phyloP scores from a whole-genome alignment of 1,140 invertebrate genomes.

The Drosophila kurseongensis region DNA sequence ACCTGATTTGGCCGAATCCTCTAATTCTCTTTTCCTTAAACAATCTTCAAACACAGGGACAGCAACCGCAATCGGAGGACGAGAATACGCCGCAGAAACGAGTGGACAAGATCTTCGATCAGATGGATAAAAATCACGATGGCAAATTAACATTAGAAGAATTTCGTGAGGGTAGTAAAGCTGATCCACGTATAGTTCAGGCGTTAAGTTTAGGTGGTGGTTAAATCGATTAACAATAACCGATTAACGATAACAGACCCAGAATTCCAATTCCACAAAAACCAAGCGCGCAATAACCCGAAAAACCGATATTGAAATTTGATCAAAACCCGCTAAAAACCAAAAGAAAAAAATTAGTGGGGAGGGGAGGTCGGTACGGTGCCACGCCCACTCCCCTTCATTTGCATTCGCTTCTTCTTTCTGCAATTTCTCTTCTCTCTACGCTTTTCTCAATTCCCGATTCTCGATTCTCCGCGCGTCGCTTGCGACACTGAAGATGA shows the following conservation, averaged over 20 bases:
- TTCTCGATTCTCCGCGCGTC: constrained; percentile 64
- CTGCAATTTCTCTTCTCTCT: constrained; percentile 25
- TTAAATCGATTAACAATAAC: constrained; percentile 85
- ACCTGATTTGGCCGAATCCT: no score
- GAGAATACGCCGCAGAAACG: constrained; percentile 98
- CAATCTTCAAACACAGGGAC: constrained; percentile 87
- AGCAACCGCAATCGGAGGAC: constrained; percentile 94
- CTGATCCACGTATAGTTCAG: constrained; percentile 99
- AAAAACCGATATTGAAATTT: constrained; percentile 3
- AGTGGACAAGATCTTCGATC: constrained; percentile 98
- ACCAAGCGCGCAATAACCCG: constrained; percentile 36
- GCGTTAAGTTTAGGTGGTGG: constrained; percentile 93
- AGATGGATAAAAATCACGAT: constrained; percentile 99
- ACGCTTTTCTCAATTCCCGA: constrained; percentile 41
- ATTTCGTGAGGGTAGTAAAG: constrained; percentile 99
- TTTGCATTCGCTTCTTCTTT: constrained; percentile 31
- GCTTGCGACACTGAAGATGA: constrained; percentile 70
- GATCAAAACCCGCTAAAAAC: constrained; percentile 19
- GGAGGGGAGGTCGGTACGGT: background rate
- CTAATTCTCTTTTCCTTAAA: background rate
- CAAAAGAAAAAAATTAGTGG: constrained; percentile 16
- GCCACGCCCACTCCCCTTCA: background rate
- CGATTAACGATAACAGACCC: constrained; percentile 25
- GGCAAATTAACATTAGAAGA: constrained; percentile 98
- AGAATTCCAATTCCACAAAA: constrained; percentile 25